Evolutionary conservation across 2,888 invertebrate species (phyloP).

Genomic region (Drosophila recens): DNA sequence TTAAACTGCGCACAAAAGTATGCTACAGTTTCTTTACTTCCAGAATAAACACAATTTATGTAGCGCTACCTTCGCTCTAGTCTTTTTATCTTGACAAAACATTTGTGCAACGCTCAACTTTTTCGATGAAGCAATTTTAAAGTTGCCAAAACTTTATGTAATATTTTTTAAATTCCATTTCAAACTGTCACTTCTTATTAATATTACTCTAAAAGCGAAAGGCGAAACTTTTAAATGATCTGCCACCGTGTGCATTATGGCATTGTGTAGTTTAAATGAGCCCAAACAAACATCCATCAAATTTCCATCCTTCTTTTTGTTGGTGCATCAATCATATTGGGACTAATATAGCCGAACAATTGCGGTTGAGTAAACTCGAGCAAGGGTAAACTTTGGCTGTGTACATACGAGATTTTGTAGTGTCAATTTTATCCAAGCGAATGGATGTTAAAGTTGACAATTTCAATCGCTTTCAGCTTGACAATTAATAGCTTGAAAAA

Average conservation of each 20-base stretch:
- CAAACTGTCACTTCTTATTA: conserved; percentile 67
- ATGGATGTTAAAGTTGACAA: conserved; percentile 5
- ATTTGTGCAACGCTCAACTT: conserved; percentile 65
- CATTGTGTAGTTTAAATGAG: conserved; percentile 31
- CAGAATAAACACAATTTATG: conserved; percentile 76
- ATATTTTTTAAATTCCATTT: conserved; percentile 56
- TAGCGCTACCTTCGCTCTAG: conserved; percentile 27
- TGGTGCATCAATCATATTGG: conserved; percentile 64
- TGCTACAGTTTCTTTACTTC: conserved; percentile 53
- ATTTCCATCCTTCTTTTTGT: neutral
- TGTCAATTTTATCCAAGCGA: neutral
- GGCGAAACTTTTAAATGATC: conserved; percentile 58
- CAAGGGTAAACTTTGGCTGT: conserved; percentile 10
- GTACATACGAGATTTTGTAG: conserved; percentile 3
- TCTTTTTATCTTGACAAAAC: conserved; percentile 57
- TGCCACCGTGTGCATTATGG: conserved; percentile 29
- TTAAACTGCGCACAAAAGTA: conserved; percentile 69
- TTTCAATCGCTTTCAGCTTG: neutral
- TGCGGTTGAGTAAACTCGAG: conserved; percentile 48
- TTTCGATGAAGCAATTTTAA: conserved; percentile 71
- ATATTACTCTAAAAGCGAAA: conserved; percentile 47
- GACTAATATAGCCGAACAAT: conserved; percentile 42
- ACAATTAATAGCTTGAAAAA: neutral
- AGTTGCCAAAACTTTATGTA: conserved; percentile 57
- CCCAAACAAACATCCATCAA: conserved; percentile 68